Evolutionary conservation across 2,113 vertebrate species (phyloP).

Genomic region (Phaethon lepturus): DNA sequence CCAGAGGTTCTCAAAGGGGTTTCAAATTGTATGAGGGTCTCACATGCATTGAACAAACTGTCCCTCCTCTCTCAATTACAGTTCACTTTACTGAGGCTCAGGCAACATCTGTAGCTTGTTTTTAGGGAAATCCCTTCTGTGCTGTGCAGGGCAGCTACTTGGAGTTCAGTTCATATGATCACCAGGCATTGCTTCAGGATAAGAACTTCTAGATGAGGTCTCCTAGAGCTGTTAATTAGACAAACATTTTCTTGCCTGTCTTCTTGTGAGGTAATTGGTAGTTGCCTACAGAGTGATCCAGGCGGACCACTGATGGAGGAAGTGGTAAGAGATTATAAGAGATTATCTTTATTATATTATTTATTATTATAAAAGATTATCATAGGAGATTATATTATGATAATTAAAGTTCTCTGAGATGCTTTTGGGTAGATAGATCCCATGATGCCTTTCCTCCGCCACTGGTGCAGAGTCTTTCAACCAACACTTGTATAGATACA

Average conservation of each 20-base stretch:
- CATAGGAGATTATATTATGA: background rate
- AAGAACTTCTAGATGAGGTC: background rate
- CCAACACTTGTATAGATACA: background rate
- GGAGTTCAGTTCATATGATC: background rate
- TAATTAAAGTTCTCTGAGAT: background rate
- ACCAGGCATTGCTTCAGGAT: background rate
- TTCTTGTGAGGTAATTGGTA: background rate
- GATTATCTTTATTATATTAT: no score
- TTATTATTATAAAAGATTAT: no score
- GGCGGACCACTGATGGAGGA: background rate
- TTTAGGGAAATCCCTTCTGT: background rate
- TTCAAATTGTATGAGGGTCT: constrained; percentile 31
- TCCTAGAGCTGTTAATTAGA: background rate
- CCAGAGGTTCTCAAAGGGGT: constrained; percentile 3
- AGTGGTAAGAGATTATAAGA: background rate
- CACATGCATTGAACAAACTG: constrained; percentile 23
- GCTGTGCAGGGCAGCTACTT: background rate
- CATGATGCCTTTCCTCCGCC: background rate
- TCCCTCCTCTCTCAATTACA: constrained; percentile 35
- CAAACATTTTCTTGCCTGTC: background rate
- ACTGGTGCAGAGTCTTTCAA: background rate
- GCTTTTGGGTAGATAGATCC: background rate
- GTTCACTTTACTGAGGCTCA: background rate
- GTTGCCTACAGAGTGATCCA: background rate
- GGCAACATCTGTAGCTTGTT: background rate